Conservation (phyloP, 2,888 invertebrate species). For the Incurvaria masculella region DNA sequence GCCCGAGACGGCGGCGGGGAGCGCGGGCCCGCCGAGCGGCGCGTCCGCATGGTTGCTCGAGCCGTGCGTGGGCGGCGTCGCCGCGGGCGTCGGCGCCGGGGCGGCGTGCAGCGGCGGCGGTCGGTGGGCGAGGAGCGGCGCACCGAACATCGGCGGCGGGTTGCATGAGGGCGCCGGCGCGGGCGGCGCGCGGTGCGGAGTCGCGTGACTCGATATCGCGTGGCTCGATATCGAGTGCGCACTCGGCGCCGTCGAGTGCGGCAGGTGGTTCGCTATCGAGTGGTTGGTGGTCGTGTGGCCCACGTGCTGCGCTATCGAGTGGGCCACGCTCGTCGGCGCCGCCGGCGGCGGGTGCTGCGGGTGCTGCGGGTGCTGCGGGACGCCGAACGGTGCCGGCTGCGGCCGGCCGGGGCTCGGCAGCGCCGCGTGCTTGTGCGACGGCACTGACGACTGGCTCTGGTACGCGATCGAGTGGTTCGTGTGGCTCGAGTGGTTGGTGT, state of each 20-base stretch:
- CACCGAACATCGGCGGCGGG: slow-evolving; percentile 24
- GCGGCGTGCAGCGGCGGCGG: neutral
- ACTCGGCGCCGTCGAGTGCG: slow-evolving; percentile 40
- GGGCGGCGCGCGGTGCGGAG: slow-evolving; percentile 32
- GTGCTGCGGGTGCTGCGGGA: slow-evolving; percentile 41
- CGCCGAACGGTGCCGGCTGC: slow-evolving; percentile 42
- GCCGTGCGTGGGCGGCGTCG: slow-evolving; percentile 26
- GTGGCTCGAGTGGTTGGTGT: too few species aligned
- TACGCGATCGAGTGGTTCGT: slow-evolving; percentile 43
- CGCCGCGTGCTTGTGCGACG: slow-evolving; percentile 52
- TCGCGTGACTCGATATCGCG: slow-evolving; percentile 25
- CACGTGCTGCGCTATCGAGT: slow-evolving; percentile 5
- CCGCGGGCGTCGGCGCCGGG: neutral
- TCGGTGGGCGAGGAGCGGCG: neutral
- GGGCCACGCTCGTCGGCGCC: slow-evolving; percentile 3
- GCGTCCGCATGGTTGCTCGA: slow-evolving; percentile 28
- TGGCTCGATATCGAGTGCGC: slow-evolving; percentile 43
- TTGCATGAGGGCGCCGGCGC: slow-evolving; percentile 10
- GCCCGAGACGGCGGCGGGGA: slow-evolving; percentile 28
- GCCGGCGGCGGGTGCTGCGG: slow-evolving; percentile 26
- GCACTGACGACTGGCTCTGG: slow-evolving; percentile 37
- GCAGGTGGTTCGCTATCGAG: slow-evolving; percentile 51
- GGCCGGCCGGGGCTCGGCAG: slow-evolving; percentile 39
- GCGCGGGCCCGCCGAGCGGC: slow-evolving; percentile 25
- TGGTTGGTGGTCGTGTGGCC: slow-evolving; percentile 9